Base-by-base conservation (phyloP, 2,888 invertebrate genomes). In the Beris morrisii region DNA sequence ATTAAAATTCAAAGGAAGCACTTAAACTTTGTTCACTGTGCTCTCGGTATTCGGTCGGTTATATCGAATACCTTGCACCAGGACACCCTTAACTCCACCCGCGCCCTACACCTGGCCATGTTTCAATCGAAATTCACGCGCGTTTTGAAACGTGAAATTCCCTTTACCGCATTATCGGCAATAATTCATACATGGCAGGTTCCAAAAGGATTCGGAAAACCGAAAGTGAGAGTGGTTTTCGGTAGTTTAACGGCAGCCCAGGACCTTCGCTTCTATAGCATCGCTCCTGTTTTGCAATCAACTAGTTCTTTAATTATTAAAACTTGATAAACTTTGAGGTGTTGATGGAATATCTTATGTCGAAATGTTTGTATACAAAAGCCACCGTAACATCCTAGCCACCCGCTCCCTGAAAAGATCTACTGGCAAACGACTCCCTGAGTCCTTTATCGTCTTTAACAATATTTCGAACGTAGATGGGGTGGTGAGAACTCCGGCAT, bases 231-330 rank as follows among this genome's bases (percentile, higher is more conserved):
- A 61, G 61, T 61, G 61, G 61, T 61, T 50, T 61, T 61, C 30
- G 50, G 61, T 61, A 61, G 61, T 61, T 61, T 61, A 61, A 61
- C 50, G 61, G 46, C 28, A 32, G 54, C 64, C 31, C 11, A 44
- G 45, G 48, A 44, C 38, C 53, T 52, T 4, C 5, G 43, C 32
- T 44, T 44, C 22, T 22, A 22, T 22, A 22, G 22, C 22, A 22
- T 22, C 22, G 22, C 22, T 22, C 22, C 22, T 61, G 38, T 22
- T 50, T 67, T 55, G 69, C 69, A 69, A 69, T 69, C 69, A 69
- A 69, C 69, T 69, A 67, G 69, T 69, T 67, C 69, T 69, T 70
- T 61, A 70, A 70, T 70, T 66, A 70, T 70, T 70, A 70, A 70
- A 66, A 70, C 65, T 69, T 69, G 70, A 70, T 70, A 70, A 69